phyloP scores from a whole-genome alignment of 1,140 invertebrate species.

The Aphelenchoides avenae region DNA sequence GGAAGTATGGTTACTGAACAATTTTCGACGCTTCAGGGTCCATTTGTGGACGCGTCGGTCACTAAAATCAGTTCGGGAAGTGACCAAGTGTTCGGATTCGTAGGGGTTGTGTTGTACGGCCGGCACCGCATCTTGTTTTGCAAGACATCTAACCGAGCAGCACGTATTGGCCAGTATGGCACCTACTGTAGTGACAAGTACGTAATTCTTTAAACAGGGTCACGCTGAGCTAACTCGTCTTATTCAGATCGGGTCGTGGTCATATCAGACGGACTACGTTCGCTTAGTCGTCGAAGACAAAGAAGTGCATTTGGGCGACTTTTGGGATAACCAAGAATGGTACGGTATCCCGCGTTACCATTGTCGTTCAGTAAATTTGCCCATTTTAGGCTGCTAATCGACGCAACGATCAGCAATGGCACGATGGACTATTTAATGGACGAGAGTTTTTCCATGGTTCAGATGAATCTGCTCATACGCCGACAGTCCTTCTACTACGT shows the following conservation, averaged over 20 bases:
- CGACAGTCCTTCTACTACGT: constrained; percentile 58
- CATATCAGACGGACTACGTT: constrained; percentile 55
- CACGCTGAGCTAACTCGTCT: too few relatives aligned
- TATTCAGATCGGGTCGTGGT: constrained; percentile 55
- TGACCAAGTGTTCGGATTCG: too few relatives aligned
- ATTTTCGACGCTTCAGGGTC: too few relatives aligned
- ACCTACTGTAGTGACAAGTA: not conserved
- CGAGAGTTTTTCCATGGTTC: constrained; percentile 54
- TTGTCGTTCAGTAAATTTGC: too few relatives aligned
- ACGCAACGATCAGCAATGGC: constrained; percentile 47
- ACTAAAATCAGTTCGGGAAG: too few relatives aligned
- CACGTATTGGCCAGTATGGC: too few relatives aligned
- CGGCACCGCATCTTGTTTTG: not conserved
- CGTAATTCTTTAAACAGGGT: not conserved
- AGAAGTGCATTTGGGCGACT: constrained; percentile 56
- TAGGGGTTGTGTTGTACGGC: not conserved
- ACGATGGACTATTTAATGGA: constrained; percentile 51
- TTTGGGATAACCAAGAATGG: constrained; percentile 59
- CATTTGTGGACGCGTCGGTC: too few relatives aligned
- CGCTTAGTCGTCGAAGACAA: constrained; percentile 49
- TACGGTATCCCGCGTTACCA: too few relatives aligned
- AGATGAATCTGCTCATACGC: constrained; percentile 43
- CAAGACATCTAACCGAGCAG: not conserved
- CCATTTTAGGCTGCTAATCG: too few relatives aligned
- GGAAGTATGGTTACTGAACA: too few relatives aligned